Evolutionary conservation across 2,113 vertebrate genomes (phyloP).

Genomic region (Rhynchomys soricoides): DNA sequence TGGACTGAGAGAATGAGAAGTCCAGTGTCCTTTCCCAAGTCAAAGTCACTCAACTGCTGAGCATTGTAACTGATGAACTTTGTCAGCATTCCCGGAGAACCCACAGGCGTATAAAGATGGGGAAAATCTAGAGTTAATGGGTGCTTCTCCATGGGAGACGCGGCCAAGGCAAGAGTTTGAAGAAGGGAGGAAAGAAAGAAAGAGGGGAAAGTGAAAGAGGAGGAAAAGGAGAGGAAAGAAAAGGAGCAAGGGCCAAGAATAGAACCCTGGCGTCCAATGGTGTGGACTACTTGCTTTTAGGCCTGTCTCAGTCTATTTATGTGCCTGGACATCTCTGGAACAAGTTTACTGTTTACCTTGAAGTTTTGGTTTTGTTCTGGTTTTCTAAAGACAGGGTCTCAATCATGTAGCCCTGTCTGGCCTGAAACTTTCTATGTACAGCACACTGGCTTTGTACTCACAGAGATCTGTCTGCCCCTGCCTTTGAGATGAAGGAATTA

Average conservation of each 20-base stretch:
- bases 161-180: background rate
- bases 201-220: accelerated
- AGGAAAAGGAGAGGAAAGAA: too few species aligned
- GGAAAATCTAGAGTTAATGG: background rate
- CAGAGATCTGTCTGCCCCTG: background rate
- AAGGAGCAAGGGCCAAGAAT: accelerated
- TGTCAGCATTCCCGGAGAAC: background rate
- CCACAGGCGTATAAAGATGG: background rate
- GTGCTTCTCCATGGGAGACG: background rate
- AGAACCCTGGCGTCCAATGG: accelerated
- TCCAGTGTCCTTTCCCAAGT: background rate
- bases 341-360: background rate
- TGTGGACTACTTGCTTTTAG: background rate
- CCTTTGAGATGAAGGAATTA: background rate
- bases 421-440: background rate
- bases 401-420: too few species aligned
- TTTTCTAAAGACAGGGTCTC: background rate
- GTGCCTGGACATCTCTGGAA: background rate
- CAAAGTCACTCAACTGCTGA: background rate
- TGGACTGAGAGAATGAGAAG: background rate
- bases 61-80: background rate
- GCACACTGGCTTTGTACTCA: background rate
- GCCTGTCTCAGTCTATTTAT: background rate
- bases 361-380: background rate
- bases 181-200: background rate